Evolutionary conservation across 1,140 invertebrate genomes (phyloP), one percentile per base, ranked within the genome.

Genomic region (Ericerus pela): DNA sequence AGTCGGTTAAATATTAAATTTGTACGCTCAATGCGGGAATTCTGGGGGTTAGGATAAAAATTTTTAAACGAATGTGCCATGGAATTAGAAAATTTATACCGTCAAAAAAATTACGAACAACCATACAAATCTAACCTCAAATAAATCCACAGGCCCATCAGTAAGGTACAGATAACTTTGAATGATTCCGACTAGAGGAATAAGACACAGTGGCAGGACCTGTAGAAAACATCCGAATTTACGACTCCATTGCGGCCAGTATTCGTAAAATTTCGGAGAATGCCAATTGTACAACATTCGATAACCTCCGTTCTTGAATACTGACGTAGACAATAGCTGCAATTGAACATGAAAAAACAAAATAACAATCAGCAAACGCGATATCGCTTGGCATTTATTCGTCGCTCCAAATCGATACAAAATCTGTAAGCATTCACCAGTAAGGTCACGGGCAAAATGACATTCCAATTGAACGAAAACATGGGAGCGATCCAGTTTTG

Each of bases 391-490:
- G 14, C 20, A 28, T 43, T 55, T 38, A n/a, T 1, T 55, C 2
- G 11, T 37, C 1, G 36, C 33, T n/a, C 14, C 29, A 12, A 12
- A 58, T 26, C 54, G 18, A 11, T 11, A 10, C 8, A 14, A 33
- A 16, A 16, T 16, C 16, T 33, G 80, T 54, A 90, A 82, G n/a
- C 58, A 70, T 69, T 75, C 65, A 88, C 85, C 69, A 86, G 78
- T 43, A 90, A 68, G 5, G 77, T 72, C 41, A 88, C 80, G 2
- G 88, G 87, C 56, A 90, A 65, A 51, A 89, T 72, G 4, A 92
- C 83, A 67, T 87, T 92, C 88, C 89, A 93, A 1, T 79, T 81
- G 63, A 92, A 86, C n/a, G 85, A 83, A 2, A 91, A 69, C 24
- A 89, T 68, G 2, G 80, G 76, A 8, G 82, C 81, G 6, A 77